phyloP scores from a whole-genome alignment of 2,797 vertebrate genomes.

The Phalloptychus januarius region DNA sequence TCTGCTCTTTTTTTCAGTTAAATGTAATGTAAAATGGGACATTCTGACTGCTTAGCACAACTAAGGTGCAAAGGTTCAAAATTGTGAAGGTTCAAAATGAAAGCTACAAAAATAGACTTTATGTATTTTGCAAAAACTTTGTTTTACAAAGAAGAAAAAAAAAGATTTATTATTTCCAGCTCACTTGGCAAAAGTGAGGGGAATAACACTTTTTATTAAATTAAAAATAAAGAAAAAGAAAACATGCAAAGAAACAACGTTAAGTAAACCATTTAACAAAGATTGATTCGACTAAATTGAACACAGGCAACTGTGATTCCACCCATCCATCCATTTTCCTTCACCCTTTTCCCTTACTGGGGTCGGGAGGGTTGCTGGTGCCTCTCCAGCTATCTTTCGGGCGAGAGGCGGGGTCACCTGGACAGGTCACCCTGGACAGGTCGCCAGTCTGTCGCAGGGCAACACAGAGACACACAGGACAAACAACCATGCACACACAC shows the following conservation, averaged over 20 bases:
- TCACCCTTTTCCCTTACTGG: too few species aligned
- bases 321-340: too few species aligned
- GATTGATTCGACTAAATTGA: not conserved
- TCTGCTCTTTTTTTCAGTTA: too few species aligned
- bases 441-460: too few species aligned
- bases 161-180: not conserved
- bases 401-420: too few species aligned
- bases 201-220: not conserved
- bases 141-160: not conserved
- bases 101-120: not conserved
- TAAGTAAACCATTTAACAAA: not conserved
- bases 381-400: too few species aligned
- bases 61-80: not conserved
- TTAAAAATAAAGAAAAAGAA: not conserved
- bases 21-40: not conserved
- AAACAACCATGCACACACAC: too few species aligned
- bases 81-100: too few species aligned
- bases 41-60: not conserved
- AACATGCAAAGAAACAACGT: not conserved
- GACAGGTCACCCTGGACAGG: too few species aligned
- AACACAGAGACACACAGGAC: too few species aligned
- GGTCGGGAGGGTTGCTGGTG: too few species aligned
- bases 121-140: not conserved
- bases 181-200: not conserved
- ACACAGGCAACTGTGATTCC: not conserved